These are phyloP conservation scores for Yponomeuta cagnagella DNA, from an alignment of 2,888 invertebrate genomes.

Conservation along the genomic window DNA sequence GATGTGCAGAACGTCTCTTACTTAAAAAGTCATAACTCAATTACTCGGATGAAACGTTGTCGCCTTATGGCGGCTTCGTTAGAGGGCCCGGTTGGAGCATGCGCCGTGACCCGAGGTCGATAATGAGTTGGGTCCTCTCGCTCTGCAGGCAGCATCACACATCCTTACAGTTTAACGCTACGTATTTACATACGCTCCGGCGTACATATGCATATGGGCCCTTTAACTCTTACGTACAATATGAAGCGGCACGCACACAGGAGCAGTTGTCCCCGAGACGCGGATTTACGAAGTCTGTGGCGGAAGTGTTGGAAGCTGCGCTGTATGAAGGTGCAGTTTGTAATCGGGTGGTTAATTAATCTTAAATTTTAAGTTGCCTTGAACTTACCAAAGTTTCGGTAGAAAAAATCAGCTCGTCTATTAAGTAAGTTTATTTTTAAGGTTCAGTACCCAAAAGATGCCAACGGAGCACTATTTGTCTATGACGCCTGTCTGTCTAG, in stretches of 20 bases:
- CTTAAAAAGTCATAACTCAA: conserved; percentile 76
- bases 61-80: conserved; percentile 71
- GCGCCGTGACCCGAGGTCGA: conserved; percentile 76
- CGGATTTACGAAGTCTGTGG: background rate
- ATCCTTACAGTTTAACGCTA: conserved; percentile 69
- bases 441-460: too few relatives aligned
- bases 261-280: conserved; percentile 2
- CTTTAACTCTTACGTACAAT: conserved; percentile 30
- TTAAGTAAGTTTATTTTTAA: too few relatives aligned
- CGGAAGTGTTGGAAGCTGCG: background rate
- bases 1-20: conserved; percentile 35
- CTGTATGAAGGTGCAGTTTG: background rate
- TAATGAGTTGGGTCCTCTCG: conserved; percentile 70
- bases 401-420: too few relatives aligned
- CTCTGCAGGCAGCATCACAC: conserved; percentile 68
- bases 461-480: too few relatives aligned
- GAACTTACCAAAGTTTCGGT: too few relatives aligned
- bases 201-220: conserved; percentile 68
- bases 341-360: too few relatives aligned
- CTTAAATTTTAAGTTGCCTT: too few relatives aligned
- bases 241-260: conserved; percentile 13
- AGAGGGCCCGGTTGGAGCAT: conserved; percentile 67
- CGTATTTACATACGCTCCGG: conserved; percentile 70
- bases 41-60: conserved; percentile 72
- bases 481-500: too few relatives aligned